These are phyloP conservation scores for Vombatus ursinus DNA, from an alignment of 2,113 vertebrate species.

Conservation along the genomic window DNA sequence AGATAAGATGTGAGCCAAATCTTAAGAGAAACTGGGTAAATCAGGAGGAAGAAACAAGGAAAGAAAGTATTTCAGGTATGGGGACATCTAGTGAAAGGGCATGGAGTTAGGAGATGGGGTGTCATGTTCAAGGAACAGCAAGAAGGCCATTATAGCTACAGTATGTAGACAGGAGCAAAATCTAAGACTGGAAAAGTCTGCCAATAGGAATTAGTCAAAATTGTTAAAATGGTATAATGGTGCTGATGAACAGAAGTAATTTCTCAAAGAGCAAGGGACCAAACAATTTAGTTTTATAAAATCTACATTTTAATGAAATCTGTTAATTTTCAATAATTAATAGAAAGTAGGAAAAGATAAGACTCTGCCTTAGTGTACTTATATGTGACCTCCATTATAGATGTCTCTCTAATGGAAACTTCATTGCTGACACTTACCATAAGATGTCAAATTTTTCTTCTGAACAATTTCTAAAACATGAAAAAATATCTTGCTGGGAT, in stretches of 20 bases:
- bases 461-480: background rate
- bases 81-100: background rate
- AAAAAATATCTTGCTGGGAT: background rate
- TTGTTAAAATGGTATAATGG: background rate
- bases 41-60: background rate
- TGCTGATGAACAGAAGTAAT: background rate
- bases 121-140: background rate
- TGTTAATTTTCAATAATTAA: background rate
- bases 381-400: background rate
- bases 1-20: background rate
- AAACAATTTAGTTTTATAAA: constrained; percentile 22
- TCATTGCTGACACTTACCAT: constrained; percentile 1
- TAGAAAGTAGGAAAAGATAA: background rate
- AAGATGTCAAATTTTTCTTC: background rate
- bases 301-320: constrained; percentile 29
- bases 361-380: background rate
- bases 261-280: background rate
- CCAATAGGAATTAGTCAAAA: background rate
- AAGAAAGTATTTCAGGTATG: background rate
- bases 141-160: background rate
- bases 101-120: background rate
- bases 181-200: background rate
- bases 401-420: background rate
- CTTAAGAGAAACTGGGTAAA: background rate
- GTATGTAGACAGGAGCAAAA: background rate